Evolutionary conservation across 2,797 vertebrate genomes (phyloP).

Genomic region (Pseudomugil tenellus): DNA sequence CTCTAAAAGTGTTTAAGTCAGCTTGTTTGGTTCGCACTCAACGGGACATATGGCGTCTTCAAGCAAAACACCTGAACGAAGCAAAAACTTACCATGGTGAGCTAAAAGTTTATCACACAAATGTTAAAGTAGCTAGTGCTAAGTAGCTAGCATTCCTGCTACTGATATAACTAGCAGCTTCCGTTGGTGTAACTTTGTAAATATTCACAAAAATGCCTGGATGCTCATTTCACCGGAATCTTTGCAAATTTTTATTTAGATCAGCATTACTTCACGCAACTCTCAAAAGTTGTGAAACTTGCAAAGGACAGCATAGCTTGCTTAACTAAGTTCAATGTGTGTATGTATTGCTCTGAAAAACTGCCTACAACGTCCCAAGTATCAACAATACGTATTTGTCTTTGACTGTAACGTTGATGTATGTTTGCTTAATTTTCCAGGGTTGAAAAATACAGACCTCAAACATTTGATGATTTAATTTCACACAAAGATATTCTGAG

Average conservation of each 20-base stretch:
- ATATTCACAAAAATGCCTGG: background rate
- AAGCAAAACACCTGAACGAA: constrained; percentile 55
- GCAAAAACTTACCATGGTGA: constrained; percentile 91
- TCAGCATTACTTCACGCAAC: background rate
- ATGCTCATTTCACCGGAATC: background rate
- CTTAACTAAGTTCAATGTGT: no score
- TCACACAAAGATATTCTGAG: constrained; percentile 94
- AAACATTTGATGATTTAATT: constrained; percentile 91
- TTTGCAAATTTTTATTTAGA: background rate
- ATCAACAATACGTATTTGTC: background rate
- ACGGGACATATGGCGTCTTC: constrained; percentile 77
- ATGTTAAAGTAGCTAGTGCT: background rate
- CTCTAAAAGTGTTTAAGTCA: background rate
- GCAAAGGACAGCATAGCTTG: no score
- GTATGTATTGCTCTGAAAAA: no score
- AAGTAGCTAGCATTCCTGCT: constrained; percentile 2
- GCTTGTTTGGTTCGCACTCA: background rate
- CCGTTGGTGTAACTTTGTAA: background rate
- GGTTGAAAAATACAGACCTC: constrained; percentile 97
- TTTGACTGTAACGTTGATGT: background rate
- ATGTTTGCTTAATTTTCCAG: constrained; percentile 67
- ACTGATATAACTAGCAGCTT: constrained; percentile 19
- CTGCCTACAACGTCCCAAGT: background rate
- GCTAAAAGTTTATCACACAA: constrained; percentile 15
- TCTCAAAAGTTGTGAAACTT: background rate